These are phyloP conservation scores for Burhinus bistriatus DNA, from an alignment of 2,113 vertebrate genomes.

Conservation along the genomic window DNA sequence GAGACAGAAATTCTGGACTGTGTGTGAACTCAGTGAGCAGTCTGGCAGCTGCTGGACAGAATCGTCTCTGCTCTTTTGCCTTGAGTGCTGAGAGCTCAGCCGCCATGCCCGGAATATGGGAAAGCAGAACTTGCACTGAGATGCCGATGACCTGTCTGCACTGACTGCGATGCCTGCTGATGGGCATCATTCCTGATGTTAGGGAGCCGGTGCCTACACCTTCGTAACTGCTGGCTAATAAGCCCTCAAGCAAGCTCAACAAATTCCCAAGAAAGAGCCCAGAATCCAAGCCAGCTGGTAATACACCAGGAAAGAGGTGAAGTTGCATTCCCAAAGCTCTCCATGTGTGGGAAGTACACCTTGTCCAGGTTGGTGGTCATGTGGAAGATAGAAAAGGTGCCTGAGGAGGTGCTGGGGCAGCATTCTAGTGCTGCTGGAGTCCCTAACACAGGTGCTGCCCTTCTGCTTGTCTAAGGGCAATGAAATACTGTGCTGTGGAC, in stretches of 20 bases:
- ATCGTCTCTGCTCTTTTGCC: neutral
- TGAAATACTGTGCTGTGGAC: neutral
- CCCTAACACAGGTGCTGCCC: neutral
- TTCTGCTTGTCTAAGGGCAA: neutral
- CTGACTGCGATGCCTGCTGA: neutral
- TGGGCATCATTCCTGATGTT: neutral
- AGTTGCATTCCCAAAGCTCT: neutral
- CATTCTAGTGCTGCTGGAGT: too few species aligned
- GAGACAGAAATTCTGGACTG: constrained; percentile 96
- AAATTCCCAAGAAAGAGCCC: neutral
- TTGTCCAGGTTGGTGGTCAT: neutral
- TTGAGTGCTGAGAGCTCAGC: neutral
- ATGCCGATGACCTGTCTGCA: neutral
- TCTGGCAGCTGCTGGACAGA: neutral
- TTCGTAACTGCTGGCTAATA: neutral
- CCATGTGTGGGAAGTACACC: neutral
- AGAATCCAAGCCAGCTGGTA: neutral
- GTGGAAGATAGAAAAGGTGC: neutral
- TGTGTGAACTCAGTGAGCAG: constrained; percentile 66
- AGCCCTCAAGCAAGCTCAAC: neutral
- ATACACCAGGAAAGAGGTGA: neutral
- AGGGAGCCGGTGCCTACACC: neutral
- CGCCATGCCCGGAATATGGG: neutral
- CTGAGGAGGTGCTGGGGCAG: neutral
- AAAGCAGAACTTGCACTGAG: neutral